phyloP scores from a whole-genome alignment of 1,140 invertebrate species.

The Papilio machaon region DNA sequence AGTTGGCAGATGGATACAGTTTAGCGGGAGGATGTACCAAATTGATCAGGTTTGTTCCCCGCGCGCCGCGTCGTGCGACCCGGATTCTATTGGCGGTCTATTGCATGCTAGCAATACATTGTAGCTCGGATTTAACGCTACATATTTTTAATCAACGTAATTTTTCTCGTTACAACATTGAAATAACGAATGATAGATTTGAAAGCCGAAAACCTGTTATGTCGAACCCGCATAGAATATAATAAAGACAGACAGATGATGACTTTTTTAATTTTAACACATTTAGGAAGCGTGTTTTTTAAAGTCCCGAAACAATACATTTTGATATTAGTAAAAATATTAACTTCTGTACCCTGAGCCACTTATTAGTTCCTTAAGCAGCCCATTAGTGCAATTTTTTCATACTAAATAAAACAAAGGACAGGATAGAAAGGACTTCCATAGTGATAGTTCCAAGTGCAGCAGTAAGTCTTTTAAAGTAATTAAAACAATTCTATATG shows the following conservation, averaged over 20 bases:
- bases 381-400: not conserved
- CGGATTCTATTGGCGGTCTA: constrained; percentile 36
- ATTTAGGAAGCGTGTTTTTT: no score
- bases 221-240: no score
- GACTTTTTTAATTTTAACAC: no score
- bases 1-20: constrained; percentile 26
- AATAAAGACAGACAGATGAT: no score
- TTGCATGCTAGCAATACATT: constrained; percentile 13
- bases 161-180: not conserved
- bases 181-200: no score
- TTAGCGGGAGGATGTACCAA: constrained; percentile 46
- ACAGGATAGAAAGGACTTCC: not conserved
- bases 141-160: not conserved
- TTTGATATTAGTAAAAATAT: no score
- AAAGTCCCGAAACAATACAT: no score
- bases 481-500: no score
- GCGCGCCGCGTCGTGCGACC: constrained; percentile 23
- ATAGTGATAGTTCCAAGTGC: no score
- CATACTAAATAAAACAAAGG: not conserved
- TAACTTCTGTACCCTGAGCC: no score
- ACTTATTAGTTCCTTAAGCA: not conserved
- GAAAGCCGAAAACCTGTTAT: no score
- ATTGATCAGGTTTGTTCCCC: constrained; percentile 50
- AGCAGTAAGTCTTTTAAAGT: no score
- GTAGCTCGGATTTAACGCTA: not conserved